phyloP scores from a whole-genome alignment of 2,797 vertebrate species.

The Clarias fuscus region DNA sequence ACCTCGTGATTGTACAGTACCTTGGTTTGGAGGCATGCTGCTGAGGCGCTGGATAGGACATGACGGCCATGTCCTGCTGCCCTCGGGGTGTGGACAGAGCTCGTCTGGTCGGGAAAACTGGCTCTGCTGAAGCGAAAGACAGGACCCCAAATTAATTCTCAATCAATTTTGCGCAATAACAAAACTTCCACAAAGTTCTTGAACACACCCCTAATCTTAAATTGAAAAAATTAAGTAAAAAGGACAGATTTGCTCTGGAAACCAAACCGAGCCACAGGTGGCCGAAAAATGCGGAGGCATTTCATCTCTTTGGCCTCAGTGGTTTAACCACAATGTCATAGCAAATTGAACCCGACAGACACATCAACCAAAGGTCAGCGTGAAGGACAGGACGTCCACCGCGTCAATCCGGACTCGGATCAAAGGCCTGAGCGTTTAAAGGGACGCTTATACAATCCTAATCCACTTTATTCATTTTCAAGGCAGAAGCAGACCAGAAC shows the following conservation, averaged over 20 bases:
- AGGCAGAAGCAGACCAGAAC: no score
- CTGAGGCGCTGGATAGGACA: slow-evolving; percentile 48
- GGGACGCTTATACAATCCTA: background rate
- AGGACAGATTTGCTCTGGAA: background rate
- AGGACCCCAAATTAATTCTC: background rate
- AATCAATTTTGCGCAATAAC: background rate
- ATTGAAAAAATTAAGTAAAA: no score
- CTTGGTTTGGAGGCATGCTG: slow-evolving; percentile 51
- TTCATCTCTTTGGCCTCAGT: slow-evolving; percentile 18
- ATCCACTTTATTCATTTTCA: background rate
- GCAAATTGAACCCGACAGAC: slow-evolving; percentile 27
- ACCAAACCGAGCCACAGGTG: background rate
- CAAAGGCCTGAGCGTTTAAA: background rate
- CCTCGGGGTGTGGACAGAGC: slow-evolving; percentile 52
- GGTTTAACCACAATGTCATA: slow-evolving; percentile 19
- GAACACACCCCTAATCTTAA: no score
- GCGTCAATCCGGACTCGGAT: background rate
- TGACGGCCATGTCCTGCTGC: slow-evolving; percentile 47
- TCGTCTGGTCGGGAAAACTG: slow-evolving; percentile 52
- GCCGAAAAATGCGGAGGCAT: background rate
- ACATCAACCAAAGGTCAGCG: slow-evolving; percentile 37
- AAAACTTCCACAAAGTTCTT: background rate
- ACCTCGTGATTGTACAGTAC: slow-evolving; percentile 26
- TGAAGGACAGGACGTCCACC: background rate
- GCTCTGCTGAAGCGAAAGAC: slow-evolving; percentile 38